Conservation (phyloP, 2,113 vertebrate genomes). For the Gnathonemus longibarbis region DNA sequence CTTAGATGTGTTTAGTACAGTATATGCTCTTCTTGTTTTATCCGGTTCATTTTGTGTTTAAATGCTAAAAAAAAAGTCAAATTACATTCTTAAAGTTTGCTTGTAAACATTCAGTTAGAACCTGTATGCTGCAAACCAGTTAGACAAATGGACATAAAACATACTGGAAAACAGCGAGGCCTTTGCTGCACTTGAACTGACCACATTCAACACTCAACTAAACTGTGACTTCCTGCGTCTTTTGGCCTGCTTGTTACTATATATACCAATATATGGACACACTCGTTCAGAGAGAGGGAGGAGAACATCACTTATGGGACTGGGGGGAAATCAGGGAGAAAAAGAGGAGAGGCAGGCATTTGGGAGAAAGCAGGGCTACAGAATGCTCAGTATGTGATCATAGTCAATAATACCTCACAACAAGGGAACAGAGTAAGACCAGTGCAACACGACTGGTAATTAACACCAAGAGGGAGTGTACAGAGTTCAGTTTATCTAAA, state of each 20-base stretch:
- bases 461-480: background rate
- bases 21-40: too few relatives aligned
- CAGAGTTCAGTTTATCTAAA: background rate
- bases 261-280: background rate
- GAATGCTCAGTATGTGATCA: background rate
- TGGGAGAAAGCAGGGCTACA: background rate
- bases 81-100: background rate
- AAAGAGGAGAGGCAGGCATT: background rate
- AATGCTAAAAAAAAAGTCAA: too few relatives aligned
- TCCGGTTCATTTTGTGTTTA: too few relatives aligned
- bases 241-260: background rate
- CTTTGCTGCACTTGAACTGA: background rate
- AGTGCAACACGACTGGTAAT: background rate
- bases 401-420: background rate
- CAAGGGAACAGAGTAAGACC: too few relatives aligned
- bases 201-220: background rate
- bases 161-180: background rate
- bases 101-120: background rate
- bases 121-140: background rate
- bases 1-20: too few relatives aligned
- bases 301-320: background rate
- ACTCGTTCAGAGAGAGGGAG: background rate
- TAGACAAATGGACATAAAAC: background rate
- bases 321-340: too few relatives aligned
- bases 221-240: background rate